Base-by-base conservation (phyloP, 2,113 vertebrate genomes). In the Microcebus lehilahytsara region DNA sequence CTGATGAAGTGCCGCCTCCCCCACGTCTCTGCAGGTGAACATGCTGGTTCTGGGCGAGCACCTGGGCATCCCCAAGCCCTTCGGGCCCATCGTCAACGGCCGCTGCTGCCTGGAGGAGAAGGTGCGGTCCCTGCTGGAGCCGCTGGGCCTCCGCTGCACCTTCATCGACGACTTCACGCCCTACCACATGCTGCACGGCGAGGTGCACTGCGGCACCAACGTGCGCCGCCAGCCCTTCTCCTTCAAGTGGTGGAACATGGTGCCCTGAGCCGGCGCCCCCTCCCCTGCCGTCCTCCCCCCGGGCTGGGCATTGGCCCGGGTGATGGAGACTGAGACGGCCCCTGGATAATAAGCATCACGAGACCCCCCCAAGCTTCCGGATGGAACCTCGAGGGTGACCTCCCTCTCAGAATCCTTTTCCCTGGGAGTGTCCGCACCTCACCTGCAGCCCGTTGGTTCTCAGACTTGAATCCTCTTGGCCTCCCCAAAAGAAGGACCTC, bases 151-250 rank as follows among this genome's bases (percentile, higher is more conserved):
- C n/a, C 93, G 27, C 67, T 99, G 99, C 98, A 98, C 95, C 30
- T 99, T 99, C 98, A 99, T 99, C 1, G 98, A 99, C 0, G 99
- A 99, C 97, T 99, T 98, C 34, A 83, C 98, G 32, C 94, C 99
- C 0, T 99, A 99, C 98, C 99, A 99, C 98, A 23, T 98, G 66
- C n/a, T 95, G 3, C 40, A 97, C 0, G 99, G 99, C 0, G 99
- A 99, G 79, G 98, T 99, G 49, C 99, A 99, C 96, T 99, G 99
- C 0, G 99, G 99, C 86, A 99, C 99, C 98, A 99, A 99, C 0
- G 99, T 99, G 62, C 99, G 98, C 25, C 98, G 99, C 14, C 89
- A 99, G 79, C 98, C 99, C 0, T 99, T 99, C 13, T 1, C 98
- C 91, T 99, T 99, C 97, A 99, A 99, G 97, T 99, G 99, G 99